phyloP scores from a whole-genome alignment of 2,113 vertebrate genomes.

The Craseonycteris thonglongyai region DNA sequence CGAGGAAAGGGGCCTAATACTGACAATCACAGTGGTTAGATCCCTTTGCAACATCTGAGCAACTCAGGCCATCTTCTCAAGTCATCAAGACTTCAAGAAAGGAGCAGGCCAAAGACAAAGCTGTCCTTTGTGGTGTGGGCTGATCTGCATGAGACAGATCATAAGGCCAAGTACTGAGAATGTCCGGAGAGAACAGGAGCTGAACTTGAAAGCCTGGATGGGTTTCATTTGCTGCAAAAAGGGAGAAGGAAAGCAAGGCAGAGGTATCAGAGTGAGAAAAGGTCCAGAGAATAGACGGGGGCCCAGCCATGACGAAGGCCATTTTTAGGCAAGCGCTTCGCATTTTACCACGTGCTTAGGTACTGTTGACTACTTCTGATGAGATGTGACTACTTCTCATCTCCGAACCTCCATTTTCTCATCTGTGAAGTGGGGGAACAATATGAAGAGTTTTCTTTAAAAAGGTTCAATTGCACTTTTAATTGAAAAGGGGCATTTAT shows the following conservation, averaged over 20 bases:
- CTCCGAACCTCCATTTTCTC: background rate
- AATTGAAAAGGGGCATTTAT: background rate
- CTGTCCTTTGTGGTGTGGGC: background rate
- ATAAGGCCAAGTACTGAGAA: background rate
- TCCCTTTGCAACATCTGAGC: background rate
- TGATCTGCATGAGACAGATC: accelerated
- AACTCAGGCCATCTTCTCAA: background rate
- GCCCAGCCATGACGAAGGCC: background rate
- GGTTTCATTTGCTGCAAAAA: background rate
- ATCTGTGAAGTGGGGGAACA: background rate
- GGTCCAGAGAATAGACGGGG: background rate
- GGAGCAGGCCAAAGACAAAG: background rate
- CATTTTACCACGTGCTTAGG: background rate
- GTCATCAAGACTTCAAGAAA: background rate
- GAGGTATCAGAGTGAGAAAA: background rate
- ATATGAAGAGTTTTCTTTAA: background rate
- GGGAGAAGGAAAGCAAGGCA: background rate
- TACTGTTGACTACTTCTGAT: too few relatives aligned
- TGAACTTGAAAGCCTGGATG: background rate
- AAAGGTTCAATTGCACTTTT: background rate
- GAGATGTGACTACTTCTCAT: background rate
- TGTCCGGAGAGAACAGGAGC: background rate
- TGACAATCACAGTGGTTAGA: background rate
- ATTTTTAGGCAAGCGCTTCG: background rate
- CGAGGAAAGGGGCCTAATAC: background rate